Base-by-base conservation (phyloP, 2,113 vertebrate genomes). In the Meleagris gallopavo region DNA sequence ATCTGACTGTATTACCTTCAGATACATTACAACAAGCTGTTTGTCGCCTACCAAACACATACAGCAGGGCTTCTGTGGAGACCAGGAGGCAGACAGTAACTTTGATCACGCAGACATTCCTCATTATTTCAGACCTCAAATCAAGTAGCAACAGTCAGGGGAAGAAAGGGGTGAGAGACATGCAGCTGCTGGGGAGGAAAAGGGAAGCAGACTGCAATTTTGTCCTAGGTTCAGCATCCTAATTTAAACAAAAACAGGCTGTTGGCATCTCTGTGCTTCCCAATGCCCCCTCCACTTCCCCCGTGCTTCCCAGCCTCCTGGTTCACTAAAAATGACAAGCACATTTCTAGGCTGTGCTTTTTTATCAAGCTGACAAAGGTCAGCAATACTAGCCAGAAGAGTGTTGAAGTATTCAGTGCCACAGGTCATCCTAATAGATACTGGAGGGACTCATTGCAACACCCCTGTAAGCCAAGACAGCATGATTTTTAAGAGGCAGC, bases 281-380 rank as follows among this genome's bases (percentile, higher is more conserved):
- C 50, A 86, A 72, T 92, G 90, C 83, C 93, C 80, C 94, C 83
- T 81, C 91, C 64, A 64, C 75, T 38, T 93, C 95, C 91, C 52
- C 60, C 73, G 58, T 17, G 52, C 57, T 95, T 91, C 72, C 40
- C 30, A 90, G 89, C 83, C 95, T 95, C 94, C 89, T 93, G 80
- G 75, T 94, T 91, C 88, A 91, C 91, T 95, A 92, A 93, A 96
- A 94, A 96, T 94, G 94, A 96, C 90, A 95, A 95, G 92, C 90
- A 91, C 92, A 94, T 88, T 93, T 78, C 77, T 34, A 94, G 80
- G 69, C 84, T 91, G 83, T 97, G 96, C 93, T 97, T 96, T 95
- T 98, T 97, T 98, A 98, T 98, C 98, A 97, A 90, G 96, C 97
- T 98, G 96, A 98, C 98, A 99, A 98, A 98, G 98, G 98, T 99